Percentiles rank a stretch among this genome's conserved stretches.
phyloP scores from a whole-genome alignment of 2,113 vertebrate genomes.

The Hippoglossus stenolepis region DNA sequence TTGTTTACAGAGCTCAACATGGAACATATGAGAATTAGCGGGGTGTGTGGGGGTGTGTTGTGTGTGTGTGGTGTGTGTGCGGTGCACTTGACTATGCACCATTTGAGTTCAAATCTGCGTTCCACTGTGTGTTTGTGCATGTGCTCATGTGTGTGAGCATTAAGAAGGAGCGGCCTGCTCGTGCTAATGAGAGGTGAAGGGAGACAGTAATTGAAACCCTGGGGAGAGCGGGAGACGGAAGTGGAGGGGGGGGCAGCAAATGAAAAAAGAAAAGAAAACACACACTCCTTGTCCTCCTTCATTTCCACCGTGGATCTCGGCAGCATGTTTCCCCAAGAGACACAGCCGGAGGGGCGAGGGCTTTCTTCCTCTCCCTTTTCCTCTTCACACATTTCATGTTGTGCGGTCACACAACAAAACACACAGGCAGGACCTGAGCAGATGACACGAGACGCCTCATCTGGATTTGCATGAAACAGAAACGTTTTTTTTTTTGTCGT shows the following conservation, averaged over 20 bases:
- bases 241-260: slow-evolving; percentile 47
- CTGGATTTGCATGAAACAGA: slow-evolving; percentile 19
- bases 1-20: slow-evolving; percentile 70
- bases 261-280: slow-evolving; percentile 43
- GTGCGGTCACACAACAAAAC: slow-evolving; percentile 41
- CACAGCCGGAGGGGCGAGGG: slow-evolving; percentile 44
- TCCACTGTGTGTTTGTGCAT: slow-evolving; percentile 23
- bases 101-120: slow-evolving; percentile 34
- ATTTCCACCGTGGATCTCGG: slow-evolving; percentile 58
- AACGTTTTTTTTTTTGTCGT: not conserved
- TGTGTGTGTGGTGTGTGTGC: slow-evolving; percentile 16
- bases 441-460: slow-evolving; percentile 35
- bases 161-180: slow-evolving; percentile 74
- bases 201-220: slow-evolving; percentile 84
- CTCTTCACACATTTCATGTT: slow-evolving; percentile 46
- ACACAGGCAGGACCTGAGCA: slow-evolving; percentile 43
- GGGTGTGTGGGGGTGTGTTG: slow-evolving; percentile 5
- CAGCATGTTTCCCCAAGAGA: slow-evolving; percentile 64
- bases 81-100: slow-evolving; percentile 29
- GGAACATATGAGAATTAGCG: slow-evolving; percentile 55
- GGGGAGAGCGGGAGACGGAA: slow-evolving; percentile 68
- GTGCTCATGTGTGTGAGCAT: slow-evolving; percentile 50
- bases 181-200: slow-evolving; percentile 84
- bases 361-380: slow-evolving; percentile 16
- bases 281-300: slow-evolving; percentile 60